Conservation (phyloP, 2,113 vertebrate species). For the Sciurus niger region DNA sequence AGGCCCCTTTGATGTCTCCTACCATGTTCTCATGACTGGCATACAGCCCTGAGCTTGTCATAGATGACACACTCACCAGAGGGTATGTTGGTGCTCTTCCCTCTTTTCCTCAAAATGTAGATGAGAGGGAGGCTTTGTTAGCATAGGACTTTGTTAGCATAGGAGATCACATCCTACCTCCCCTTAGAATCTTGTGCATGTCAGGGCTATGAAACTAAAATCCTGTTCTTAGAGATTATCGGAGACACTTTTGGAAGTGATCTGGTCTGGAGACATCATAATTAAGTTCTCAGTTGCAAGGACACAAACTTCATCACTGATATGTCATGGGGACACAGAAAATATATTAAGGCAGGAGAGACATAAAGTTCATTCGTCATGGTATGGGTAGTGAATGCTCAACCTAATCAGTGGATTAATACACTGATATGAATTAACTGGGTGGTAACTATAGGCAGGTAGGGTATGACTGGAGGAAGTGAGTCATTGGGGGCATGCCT, state of each 20-base stretch:
- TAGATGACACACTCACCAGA: too few species aligned
- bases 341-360: not conserved
- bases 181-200: not conserved
- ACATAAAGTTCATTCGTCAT: not conserved
- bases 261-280: not conserved
- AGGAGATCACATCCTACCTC: not conserved
- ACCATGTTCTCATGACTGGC: not conserved
- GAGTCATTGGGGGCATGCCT: too few species aligned
- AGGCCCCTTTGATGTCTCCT: not conserved
- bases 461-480: too few species aligned
- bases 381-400: fast-evolving
- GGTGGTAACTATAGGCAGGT: too few species aligned
- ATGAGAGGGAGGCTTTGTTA: not conserved
- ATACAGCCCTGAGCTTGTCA: not conserved
- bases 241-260: not conserved
- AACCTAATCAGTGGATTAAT: too few species aligned
- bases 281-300: not conserved
- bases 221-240: not conserved
- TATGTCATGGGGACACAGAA: not conserved
- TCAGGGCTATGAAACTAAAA: not conserved
- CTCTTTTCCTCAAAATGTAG: not conserved
- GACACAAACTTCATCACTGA: not conserved
- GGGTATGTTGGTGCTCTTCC: not conserved
- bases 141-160: not conserved
- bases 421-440: too few species aligned